phyloP scores from a whole-genome alignment of 2,888 invertebrate genomes.

The Ectemnius continuus region DNA sequence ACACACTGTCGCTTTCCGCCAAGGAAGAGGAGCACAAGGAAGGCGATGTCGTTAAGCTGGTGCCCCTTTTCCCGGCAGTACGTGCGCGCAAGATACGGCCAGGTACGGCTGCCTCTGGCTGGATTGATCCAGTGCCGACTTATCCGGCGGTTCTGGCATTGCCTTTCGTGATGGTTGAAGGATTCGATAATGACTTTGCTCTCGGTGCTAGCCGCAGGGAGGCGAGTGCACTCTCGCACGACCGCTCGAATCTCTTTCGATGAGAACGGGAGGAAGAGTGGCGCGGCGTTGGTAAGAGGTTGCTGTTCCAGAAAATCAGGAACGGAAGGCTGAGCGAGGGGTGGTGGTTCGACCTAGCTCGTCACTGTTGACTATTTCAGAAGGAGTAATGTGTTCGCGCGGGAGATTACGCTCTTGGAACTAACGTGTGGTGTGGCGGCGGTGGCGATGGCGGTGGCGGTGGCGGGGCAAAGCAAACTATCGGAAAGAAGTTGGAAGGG shows the following conservation, averaged over 20 bases:
- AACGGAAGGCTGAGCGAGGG: background rate
- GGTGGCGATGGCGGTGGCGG: no score
- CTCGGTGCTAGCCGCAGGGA: background rate
- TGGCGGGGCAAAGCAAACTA: background rate
- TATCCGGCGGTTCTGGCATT: background rate
- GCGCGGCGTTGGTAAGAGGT: background rate
- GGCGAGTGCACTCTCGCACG: background rate
- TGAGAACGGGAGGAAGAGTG: background rate
- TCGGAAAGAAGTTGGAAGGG: background rate
- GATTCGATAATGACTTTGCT: constrained; percentile 4
- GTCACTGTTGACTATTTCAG: background rate
- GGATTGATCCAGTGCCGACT: background rate
- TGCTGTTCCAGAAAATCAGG: background rate
- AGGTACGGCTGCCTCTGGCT: background rate
- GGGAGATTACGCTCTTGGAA: background rate
- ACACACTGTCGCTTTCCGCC: constrained; percentile 4
- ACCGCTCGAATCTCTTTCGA: constrained; percentile 4
- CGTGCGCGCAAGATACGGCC: background rate
- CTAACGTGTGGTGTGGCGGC: background rate
- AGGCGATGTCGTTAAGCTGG: constrained; percentile 3
- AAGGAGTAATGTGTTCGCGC: background rate
- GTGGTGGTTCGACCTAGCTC: background rate
- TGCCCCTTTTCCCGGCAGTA: background rate
- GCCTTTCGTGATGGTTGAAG: background rate
- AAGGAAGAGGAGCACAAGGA: background rate